A percentile compares a stretch with the other conserved stretches of the same genome.
Evolutionary conservation across 2,888 invertebrate species (phyloP).

Genomic region (Portevinia maculata): DNA sequence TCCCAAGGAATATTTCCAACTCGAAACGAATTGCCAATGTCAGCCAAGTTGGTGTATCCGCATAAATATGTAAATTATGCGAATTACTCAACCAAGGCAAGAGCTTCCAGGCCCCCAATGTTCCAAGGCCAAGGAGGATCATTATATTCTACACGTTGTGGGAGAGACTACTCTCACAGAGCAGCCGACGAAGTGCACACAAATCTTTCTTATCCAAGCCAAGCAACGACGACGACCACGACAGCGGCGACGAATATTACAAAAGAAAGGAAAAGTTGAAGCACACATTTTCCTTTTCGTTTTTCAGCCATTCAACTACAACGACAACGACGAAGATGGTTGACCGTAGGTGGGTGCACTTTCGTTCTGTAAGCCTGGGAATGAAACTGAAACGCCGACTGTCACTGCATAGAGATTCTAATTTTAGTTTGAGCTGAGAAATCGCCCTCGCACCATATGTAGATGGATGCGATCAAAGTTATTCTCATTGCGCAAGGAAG

Average conservation of each 20-base stretch:
- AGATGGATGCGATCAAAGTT: too few species aligned
- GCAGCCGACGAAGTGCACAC: not conserved
- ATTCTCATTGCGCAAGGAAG: not conserved
- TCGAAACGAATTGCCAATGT: not conserved
- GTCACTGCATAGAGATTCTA: not conserved
- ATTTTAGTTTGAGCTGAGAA: not conserved
- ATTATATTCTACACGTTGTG: conserved; percentile 6
- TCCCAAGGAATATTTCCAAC: conserved; percentile 8
- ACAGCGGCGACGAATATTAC: not conserved
- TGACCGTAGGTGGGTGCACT: conserved; percentile 9
- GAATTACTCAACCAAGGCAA: conserved; percentile 29
- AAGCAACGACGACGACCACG: not conserved
- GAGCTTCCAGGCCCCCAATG: conserved; percentile 22
- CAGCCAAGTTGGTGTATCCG: not conserved
- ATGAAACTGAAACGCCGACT: conserved; percentile 2
- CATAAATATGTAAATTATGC: conserved; percentile 7
- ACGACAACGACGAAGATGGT: not conserved
- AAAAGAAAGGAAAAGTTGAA: conserved; percentile 31
- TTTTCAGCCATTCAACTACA: conserved; percentile 16
- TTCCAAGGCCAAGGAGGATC: conserved; percentile 34
- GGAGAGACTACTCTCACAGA: not conserved
- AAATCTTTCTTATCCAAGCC: not conserved
- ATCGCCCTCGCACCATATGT: not conserved
- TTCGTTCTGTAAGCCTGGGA: conserved; percentile 15
- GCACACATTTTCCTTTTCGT: conserved; percentile 25